Base-by-base conservation (phyloP, 2,888 invertebrate species). In the Lasioglossum leucozonium region DNA sequence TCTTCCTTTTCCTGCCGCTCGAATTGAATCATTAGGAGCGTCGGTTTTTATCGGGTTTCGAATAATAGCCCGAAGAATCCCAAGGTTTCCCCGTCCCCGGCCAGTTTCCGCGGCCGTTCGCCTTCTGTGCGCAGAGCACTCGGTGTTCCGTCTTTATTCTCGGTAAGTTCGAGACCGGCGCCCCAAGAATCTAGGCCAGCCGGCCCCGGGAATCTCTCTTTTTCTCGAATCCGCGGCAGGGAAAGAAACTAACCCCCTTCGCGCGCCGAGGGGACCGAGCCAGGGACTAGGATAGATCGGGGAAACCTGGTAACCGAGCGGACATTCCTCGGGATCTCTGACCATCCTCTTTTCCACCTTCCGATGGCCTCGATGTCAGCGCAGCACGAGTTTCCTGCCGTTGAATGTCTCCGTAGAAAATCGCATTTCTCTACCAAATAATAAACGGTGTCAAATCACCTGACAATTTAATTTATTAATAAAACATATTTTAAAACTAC, bases 131-230 rank as follows among this genome's bases (percentile, higher is more conserved):
- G n/a, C n/a, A n/a, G n/a, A 4, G 34, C 34, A 34, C 26, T 58
- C 62, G 10, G 40, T 11, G 69, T 73, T 58, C 72, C 79, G 78
- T 51, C 67, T 82, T 82, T 85, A 90, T 81, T 88, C 90, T 80
- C 78, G 76, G 76, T 37, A 55, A 71, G 76, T 77, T 85, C 73
- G 37, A 30, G 81, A 71, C 75, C 77, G 84, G 77, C 82, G 67
- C 85, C 69, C 74, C 71, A 11, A 58, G 80, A 86, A 90, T 90
- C 84, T 88, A 84, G 86, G 89, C 75, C 84, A 89, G 62, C 69
- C 51, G 51, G 74, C 72, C 65, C 85, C 85, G 37, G 62, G 87
- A 89, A 91, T 84, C 83, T 86, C 71, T 73, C 69, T 79, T 82
- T 87, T 80, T 69, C 78, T 79, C 65, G 72, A 77, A 78, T 71